Base-by-base conservation (phyloP, 2,113 vertebrate genomes). In the Macaca nemestrina region DNA sequence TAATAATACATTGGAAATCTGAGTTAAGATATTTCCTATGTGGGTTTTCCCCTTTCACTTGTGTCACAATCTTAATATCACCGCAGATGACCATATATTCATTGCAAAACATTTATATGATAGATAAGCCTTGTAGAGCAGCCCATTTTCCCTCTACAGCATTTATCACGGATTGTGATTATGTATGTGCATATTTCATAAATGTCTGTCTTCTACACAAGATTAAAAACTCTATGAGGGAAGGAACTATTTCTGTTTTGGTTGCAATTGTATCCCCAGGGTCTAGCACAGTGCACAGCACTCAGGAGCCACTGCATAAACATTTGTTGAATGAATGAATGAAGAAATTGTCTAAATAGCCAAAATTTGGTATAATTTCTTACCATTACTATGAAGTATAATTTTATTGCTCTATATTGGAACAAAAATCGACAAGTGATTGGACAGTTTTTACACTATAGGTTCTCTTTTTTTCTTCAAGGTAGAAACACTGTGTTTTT, bases 291-390 rank as follows among this genome's bases (percentile, higher is more conserved):
- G 57, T 68, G 11, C 17, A 3, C 43, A 7, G 8, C 16, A 83
- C 20, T 68, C 97, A 48, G n/a, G 82, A 89, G 27, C 17, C 17
- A 89, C 17, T 93, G 55, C 90, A 38, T 50, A 97, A 73, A 83
- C 94, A 75, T 48, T 90, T 97, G 32, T 72, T 89, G 61, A 86
- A 30, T 70, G 25, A 75, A 84, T 9, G 5, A 94, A 72, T 83
- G 6, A 88, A 35, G 18, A 55, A 55, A 35, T 75, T 94, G 6
- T 6, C 40, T 64, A 82, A 95, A 55, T 67, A 87, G 30, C 30
- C 32, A 90, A 85, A 81, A 57, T 75, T 82, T 73, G 11, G 22
- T 57, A 61, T 75, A 89, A 59, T 76, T 93, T 95, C 3, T n/a
- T 68, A 40, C 25, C 61, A 86, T 17, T 92, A 78, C 14, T 92